Conservation (phyloP, 1,140 invertebrate species). For the Diuraphis noxia region DNA sequence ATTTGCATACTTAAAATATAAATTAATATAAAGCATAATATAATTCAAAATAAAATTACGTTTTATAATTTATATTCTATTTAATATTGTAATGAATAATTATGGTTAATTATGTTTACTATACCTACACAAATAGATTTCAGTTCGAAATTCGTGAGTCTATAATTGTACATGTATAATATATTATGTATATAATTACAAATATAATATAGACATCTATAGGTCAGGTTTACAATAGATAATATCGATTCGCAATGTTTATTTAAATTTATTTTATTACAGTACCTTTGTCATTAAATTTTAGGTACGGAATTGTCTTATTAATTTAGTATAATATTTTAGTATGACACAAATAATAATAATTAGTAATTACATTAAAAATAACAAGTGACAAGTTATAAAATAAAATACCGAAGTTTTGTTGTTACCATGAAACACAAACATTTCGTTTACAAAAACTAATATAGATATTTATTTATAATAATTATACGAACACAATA, state of each 20-base stretch:
- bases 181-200: background rate
- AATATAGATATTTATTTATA: too few relatives aligned
- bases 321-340: background rate
- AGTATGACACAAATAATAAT: background rate
- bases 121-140: background rate
- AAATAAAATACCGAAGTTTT: background rate
- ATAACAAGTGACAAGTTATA: background rate
- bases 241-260: too few relatives aligned
- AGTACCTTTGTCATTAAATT: too few relatives aligned
- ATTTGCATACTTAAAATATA: background rate
- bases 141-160: background rate
- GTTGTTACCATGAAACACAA: background rate
- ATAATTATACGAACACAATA: too few relatives aligned
- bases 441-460: background rate
- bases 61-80: background rate
- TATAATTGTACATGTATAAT: background rate
- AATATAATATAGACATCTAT: background rate
- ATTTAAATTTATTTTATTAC: too few relatives aligned
- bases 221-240: background rate
- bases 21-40: background rate
- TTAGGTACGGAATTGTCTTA: background rate
- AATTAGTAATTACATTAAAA: background rate
- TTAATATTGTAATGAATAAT: background rate
- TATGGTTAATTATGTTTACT: background rate
- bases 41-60: background rate